Evolutionary conservation across 2,797 vertebrate species (phyloP).

Genomic region (Eutrigla gurnardus): DNA sequence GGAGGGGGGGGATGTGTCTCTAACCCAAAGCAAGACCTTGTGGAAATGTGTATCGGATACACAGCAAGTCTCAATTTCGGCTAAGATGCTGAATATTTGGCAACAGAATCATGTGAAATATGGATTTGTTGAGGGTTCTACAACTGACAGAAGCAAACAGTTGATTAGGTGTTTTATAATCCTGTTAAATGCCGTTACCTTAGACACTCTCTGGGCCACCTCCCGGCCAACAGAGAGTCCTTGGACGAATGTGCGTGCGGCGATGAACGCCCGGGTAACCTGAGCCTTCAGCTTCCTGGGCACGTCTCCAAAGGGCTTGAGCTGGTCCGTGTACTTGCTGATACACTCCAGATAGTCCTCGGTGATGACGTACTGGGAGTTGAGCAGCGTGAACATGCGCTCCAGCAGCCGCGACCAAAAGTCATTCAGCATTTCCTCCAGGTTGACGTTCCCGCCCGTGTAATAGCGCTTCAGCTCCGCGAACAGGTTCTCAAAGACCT

Average conservation of each 20-base stretch:
- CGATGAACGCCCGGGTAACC: constrained; percentile 94
- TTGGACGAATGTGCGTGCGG: constrained; percentile 96
- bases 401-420: constrained; percentile 97
- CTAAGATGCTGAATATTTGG: constrained; percentile 18
- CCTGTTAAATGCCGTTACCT: constrained; percentile 85
- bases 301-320: constrained; percentile 97
- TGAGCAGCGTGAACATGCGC: constrained; percentile 98
- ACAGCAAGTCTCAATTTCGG: constrained; percentile 18
- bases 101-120: not conserved
- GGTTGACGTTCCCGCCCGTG: constrained; percentile 95
- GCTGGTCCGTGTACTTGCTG: constrained; percentile 96
- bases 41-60: constrained; percentile 18
- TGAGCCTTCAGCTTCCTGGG: constrained; percentile 96
- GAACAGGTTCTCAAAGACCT: constrained; percentile 97
- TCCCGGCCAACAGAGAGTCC: constrained; percentile 96
- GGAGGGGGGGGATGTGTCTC: constrained; percentile 25
- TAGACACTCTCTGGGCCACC: constrained; percentile 94
- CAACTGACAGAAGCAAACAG: constrained; percentile 10
- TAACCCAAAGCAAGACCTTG: constrained; percentile 34
- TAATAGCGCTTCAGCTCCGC: constrained; percentile 95
- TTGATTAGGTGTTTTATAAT: constrained; percentile 5
- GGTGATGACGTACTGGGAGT: constrained; percentile 95
- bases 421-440: constrained; percentile 98
- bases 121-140: not conserved
- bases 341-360: constrained; percentile 99